Percentiles rank a stretch among this genome's conserved stretches.
Evolutionary conservation across 2,888 invertebrate genomes (phyloP).

Genomic region (Latrodectus elegans): DNA sequence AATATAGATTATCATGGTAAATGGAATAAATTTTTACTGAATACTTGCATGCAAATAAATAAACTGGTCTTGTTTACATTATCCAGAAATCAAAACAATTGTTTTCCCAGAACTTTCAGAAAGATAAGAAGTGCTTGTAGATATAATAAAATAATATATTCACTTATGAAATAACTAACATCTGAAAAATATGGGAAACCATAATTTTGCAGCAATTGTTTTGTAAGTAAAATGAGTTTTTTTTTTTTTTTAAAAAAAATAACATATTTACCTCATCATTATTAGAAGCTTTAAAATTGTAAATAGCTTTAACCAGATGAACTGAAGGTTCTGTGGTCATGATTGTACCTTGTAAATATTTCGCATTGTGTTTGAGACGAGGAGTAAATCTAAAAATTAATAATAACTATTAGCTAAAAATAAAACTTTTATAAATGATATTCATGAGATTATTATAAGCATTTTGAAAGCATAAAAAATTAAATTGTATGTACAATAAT

Average conservation of each 20-base stretch:
- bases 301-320: constrained; percentile 86
- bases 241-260: not conserved
- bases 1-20: no score
- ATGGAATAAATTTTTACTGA: no score
- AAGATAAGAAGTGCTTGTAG: no score
- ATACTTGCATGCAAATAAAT: no score
- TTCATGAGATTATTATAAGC: no score
- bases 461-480: no score
- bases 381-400: not conserved
- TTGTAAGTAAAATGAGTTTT: not conserved
- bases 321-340: constrained; percentile 69
- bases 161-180: not conserved
- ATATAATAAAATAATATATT: not conserved
- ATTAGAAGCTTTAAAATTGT: constrained; percentile 94
- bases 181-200: not conserved
- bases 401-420: not conserved
- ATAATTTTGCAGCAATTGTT: not conserved
- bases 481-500: no score
- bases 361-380: not conserved
- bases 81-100: no score
- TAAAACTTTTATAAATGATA: no score
- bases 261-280: constrained; percentile 89
- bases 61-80: no score
- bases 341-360: constrained; percentile 7
- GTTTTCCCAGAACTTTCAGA: no score